Conservation (phyloP, 1,140 invertebrate genomes). For the Lordiphosa stackelbergi region DNA sequence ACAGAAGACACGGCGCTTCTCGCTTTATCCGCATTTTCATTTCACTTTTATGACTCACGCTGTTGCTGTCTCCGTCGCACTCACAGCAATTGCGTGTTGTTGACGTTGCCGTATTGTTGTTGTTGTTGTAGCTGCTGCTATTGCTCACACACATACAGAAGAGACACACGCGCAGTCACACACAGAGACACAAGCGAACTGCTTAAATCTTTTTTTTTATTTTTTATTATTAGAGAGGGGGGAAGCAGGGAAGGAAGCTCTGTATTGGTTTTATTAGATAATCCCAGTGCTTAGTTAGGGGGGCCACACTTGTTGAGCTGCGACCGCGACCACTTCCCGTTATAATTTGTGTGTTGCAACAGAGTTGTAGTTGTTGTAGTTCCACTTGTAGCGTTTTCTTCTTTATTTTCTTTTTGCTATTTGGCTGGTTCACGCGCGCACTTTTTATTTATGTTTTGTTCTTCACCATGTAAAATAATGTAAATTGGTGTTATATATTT, state of each 20-base stretch:
- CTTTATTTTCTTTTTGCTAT: conserved; percentile 15
- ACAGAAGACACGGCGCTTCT: conserved; percentile 81
- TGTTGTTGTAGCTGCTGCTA: conserved; percentile 37
- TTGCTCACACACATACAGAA: conserved; percentile 47
- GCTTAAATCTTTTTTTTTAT: conserved; percentile 66
- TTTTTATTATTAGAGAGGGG: conserved; percentile 24
- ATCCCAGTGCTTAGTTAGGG: conserved; percentile 39
- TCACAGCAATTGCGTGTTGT: conserved; percentile 67
- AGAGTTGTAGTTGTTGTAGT: conserved; percentile 23
- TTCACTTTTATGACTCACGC: conserved; percentile 77
- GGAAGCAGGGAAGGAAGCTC: conserved; percentile 10
- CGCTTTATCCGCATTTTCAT: conserved; percentile 83
- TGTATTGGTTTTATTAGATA: conserved; percentile 70
- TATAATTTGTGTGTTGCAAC: conserved; percentile 36
- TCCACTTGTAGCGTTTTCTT: conserved; percentile 45
- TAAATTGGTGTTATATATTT: no score
- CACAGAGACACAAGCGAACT: conserved; percentile 33
- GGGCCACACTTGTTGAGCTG: conserved; percentile 60
- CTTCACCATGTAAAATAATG: no score
- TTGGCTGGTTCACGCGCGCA: conserved; percentile 42
- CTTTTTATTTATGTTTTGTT: conserved; percentile 31
- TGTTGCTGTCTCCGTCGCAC: conserved; percentile 71
- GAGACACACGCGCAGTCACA: conserved; percentile 28
- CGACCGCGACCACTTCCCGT: conserved; percentile 60
- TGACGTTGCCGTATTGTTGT: conserved; percentile 64